Evolutionary conservation across 1,140 invertebrate species (phyloP).

Genomic region (Drosophila littoralis): DNA sequence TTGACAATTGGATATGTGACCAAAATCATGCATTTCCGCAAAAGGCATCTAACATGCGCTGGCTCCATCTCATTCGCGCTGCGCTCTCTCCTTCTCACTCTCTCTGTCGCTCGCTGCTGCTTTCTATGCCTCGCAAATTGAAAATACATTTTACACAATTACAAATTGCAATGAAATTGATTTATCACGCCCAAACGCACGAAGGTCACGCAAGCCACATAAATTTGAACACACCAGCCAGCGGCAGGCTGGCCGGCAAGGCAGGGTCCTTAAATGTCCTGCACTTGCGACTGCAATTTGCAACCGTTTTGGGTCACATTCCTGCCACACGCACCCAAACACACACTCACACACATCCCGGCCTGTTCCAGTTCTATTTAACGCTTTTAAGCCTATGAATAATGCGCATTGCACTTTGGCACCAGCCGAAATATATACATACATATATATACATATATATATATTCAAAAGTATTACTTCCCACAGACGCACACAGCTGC

Average conservation of each 20-base stretch:
- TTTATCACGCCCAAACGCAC: conserved; percentile 79
- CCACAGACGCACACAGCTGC: conserved; percentile 49
- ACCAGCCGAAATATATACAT: conserved; percentile 24
- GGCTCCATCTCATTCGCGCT: neutral
- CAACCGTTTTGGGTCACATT: conserved; percentile 55
- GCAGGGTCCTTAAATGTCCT: conserved; percentile 5
- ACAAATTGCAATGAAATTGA: conserved; percentile 82
- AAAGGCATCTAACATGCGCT: conserved; percentile 22
- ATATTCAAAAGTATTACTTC: conserved; percentile 37
- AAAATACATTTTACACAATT: conserved; percentile 83
- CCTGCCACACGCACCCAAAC: conserved; percentile 16
- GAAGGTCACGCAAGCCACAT: conserved; percentile 79
- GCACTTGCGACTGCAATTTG: conserved; percentile 48
- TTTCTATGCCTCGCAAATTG: conserved; percentile 58
- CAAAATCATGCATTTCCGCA: conserved; percentile 78
- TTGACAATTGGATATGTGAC: conserved; percentile 82
- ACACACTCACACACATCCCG: conserved; percentile 50
- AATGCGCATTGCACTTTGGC: conserved; percentile 68
- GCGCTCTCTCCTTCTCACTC: neutral
- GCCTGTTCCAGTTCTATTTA: conserved; percentile 53
- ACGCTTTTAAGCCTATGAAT: conserved; percentile 72
- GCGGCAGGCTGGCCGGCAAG: neutral
- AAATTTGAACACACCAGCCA: conserved; percentile 64
- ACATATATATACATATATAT: neutral
- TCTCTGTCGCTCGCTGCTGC: neutral